These are phyloP conservation scores for Daphoenositta chrysoptera DNA, from an alignment of 2,113 vertebrate species.

Conservation along the genomic window DNA sequence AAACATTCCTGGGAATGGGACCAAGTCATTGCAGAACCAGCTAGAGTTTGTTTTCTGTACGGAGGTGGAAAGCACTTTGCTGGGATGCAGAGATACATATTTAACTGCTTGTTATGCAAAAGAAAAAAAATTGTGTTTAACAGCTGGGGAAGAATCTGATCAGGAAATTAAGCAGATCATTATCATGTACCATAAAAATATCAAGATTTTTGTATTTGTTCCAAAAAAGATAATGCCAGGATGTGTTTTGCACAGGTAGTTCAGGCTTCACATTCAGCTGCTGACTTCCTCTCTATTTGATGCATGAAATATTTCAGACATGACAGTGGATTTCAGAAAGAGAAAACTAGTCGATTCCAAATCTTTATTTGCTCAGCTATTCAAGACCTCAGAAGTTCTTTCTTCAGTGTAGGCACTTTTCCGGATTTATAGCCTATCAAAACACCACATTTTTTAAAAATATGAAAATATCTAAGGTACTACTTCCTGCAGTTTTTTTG, in stretches of 20 bases:
- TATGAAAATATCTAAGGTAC: too few species aligned
- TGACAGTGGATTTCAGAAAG: neutral
- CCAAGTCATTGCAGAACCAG: neutral
- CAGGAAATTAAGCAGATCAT: conserved; percentile 48
- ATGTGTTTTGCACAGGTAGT: neutral
- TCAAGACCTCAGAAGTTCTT: neutral
- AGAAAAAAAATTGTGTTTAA: neutral
- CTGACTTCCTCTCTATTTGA: neutral
- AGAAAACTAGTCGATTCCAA: neutral
- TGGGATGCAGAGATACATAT: neutral
- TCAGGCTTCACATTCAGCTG: neutral
- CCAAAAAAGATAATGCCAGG: neutral
- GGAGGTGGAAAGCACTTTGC: neutral
- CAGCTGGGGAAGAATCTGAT: neutral
- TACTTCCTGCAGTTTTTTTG: too few species aligned
- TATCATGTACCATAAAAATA: conserved; percentile 17
- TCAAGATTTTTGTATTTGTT: neutral
- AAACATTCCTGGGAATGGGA: neutral
- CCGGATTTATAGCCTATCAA: neutral
- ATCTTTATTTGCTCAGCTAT: neutral
- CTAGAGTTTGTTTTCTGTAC: neutral
- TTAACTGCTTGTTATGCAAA: neutral
- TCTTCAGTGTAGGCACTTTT: neutral
- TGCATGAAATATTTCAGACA: neutral
- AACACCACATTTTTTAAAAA: neutral